Evolutionary conservation across 2,888 invertebrate species (phyloP).

Genomic region (Caradrina clavipalpis): DNA sequence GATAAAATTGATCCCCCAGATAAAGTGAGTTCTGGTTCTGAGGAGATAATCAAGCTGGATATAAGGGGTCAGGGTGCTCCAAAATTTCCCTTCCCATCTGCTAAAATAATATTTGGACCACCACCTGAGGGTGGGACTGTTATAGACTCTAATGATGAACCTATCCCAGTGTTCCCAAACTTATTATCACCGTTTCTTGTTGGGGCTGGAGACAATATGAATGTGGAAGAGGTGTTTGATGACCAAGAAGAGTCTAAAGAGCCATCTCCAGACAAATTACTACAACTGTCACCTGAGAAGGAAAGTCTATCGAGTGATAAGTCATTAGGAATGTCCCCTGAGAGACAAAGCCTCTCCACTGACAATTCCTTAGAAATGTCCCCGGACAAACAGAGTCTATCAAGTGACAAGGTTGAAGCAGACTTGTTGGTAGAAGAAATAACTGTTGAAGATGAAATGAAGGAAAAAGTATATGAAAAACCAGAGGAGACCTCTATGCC

Average conservation of each 20-base stretch:
- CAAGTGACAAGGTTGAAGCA: slow-evolving; percentile 80
- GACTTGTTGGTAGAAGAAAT: slow-evolving; percentile 85
- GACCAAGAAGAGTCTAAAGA: slow-evolving; percentile 64
- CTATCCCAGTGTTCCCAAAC: slow-evolving; percentile 81
- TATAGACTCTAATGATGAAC: slow-evolving; percentile 75
- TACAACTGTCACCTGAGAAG: slow-evolving; percentile 57
- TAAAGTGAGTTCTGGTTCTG: slow-evolving; percentile 81
- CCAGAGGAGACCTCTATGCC: slow-evolving; percentile 76
- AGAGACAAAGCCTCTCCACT: slow-evolving; percentile 63
- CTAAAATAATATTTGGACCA: slow-evolving; percentile 86
- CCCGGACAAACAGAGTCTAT: slow-evolving; percentile 71
- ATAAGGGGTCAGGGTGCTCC: slow-evolving; percentile 85
- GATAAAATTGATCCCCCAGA: slow-evolving; percentile 70
- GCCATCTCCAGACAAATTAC: slow-evolving; percentile 58
- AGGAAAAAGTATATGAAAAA: slow-evolving; percentile 71
- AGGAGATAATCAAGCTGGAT: slow-evolving; percentile 88
- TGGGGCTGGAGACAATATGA: slow-evolving; percentile 74
- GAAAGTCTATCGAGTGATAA: slow-evolving; percentile 69
- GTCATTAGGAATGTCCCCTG: slow-evolving; percentile 51
- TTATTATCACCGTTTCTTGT: slow-evolving; percentile 84
- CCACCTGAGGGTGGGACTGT: slow-evolving; percentile 83
- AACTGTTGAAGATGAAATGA: slow-evolving; percentile 77
- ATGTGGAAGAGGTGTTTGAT: slow-evolving; percentile 78
- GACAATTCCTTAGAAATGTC: slow-evolving; percentile 71
- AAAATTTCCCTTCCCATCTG: slow-evolving; percentile 79